Conservation (phyloP, 2,113 vertebrate genomes). For the Felis chaus region DNA sequence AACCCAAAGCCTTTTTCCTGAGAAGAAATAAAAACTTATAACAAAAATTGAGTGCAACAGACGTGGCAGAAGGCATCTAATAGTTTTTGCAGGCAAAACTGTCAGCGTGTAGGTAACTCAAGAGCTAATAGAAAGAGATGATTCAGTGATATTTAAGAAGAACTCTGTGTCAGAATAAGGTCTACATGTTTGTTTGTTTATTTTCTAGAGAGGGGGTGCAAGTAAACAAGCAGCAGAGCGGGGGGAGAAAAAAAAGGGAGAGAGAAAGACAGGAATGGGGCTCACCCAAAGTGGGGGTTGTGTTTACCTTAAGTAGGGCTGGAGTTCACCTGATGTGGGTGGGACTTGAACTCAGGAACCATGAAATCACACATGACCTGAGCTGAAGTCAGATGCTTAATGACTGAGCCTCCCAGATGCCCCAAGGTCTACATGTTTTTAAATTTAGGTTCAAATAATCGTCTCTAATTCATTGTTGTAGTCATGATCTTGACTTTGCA, state of each 20-base stretch:
- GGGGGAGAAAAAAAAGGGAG: too few relatives aligned
- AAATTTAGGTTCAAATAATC: neutral
- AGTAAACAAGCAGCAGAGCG: too few relatives aligned
- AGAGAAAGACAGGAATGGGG: too few relatives aligned
- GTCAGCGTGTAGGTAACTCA: neutral
- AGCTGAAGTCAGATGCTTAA: too few relatives aligned
- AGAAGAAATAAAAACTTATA: conserved; percentile 42
- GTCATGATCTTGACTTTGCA: neutral
- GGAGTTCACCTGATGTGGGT: too few relatives aligned
- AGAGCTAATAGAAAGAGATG: neutral
- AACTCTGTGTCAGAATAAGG: neutral
- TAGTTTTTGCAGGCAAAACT: neutral
- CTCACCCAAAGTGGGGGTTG: too few relatives aligned
- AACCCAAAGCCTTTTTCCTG: neutral
- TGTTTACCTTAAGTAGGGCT: too few relatives aligned
- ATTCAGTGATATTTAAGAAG: neutral
- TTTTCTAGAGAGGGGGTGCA: too few relatives aligned
- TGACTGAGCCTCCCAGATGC: too few relatives aligned
- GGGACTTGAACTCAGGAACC: too few relatives aligned
- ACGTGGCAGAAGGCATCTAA: neutral
- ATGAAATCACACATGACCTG: too few relatives aligned
- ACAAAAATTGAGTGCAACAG: neutral
- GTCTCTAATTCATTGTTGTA: neutral
- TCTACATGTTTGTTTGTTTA: neutral
- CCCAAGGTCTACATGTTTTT: neutral